Evolutionary conservation across 2,888 invertebrate species (phyloP).

Genomic region (Thymelicus sylvestris): DNA sequence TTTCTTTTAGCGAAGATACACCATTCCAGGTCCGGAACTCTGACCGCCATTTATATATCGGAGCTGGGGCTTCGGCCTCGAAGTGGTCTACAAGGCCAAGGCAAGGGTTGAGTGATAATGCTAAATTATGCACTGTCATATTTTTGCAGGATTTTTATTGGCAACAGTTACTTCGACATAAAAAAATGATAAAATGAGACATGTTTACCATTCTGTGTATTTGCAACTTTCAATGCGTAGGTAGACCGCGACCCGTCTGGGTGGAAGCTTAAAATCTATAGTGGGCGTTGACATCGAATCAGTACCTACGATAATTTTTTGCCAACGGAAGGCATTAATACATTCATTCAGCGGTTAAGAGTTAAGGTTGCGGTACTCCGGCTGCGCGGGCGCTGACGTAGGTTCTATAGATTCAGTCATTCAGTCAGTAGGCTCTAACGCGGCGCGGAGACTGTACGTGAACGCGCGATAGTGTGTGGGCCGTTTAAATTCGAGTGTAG

Average conservation of each 20-base stretch:
- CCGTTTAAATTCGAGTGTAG: slow-evolving; percentile 69
- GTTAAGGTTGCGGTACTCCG: slow-evolving; percentile 51
- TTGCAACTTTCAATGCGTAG: slow-evolving; percentile 55
- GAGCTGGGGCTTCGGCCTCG: no score
- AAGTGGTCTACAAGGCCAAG: no score
- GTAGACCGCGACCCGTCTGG: slow-evolving; percentile 69
- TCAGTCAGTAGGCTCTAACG: slow-evolving; percentile 67
- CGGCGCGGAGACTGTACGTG: slow-evolving; percentile 66
- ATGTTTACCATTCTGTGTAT: slow-evolving; percentile 27
- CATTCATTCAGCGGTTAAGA: slow-evolving; percentile 70
- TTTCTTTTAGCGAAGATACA: no score
- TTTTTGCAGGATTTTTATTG: no score
- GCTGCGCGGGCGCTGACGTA: slow-evolving; percentile 47
- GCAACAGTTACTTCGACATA: neutral
- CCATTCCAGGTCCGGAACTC: no score
- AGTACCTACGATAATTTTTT: slow-evolving; percentile 66
- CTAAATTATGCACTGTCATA: no score
- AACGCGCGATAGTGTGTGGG: slow-evolving; percentile 60
- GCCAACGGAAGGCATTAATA: slow-evolving; percentile 74
- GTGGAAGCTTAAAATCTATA: slow-evolving; percentile 57
- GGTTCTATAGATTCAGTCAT: slow-evolving; percentile 38
- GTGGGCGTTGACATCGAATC: slow-evolving; percentile 79
- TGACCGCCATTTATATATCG: no score
- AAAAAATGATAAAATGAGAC: neutral
- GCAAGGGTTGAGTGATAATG: no score